Evolutionary conservation across 2,797 vertebrate genomes (phyloP).

Genomic region (Enteromius mattozi): DNA sequence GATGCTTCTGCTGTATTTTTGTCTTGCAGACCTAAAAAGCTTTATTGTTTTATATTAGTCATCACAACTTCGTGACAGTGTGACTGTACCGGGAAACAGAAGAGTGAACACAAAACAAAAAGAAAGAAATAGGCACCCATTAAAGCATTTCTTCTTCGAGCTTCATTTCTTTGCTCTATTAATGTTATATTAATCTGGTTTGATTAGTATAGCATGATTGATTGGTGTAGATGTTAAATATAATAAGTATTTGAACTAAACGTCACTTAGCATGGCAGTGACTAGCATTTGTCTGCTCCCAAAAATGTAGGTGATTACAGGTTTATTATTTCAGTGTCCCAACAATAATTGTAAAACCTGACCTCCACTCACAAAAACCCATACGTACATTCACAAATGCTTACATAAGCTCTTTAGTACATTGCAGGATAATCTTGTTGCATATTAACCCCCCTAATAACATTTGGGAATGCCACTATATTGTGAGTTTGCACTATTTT

Average conservation of each 20-base stretch:
- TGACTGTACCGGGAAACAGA: slow-evolving; percentile 33
- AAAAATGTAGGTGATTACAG: background rate
- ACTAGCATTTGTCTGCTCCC: too few species aligned
- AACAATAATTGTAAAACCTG: background rate
- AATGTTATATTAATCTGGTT: background rate
- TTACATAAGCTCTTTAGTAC: slow-evolving; percentile 12
- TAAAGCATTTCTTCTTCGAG: slow-evolving; percentile 47
- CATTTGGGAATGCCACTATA: slow-evolving; percentile 3
- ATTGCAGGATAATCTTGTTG: slow-evolving; percentile 14
- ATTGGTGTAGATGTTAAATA: background rate
- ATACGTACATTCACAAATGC: slow-evolving; percentile 31
- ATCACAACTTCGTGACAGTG: slow-evolving; percentile 53
- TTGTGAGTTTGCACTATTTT: slow-evolving; percentile 16
- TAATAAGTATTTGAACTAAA: background rate
- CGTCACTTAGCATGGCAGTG: background rate
- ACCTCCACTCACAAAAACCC: slow-evolving; percentile 13
- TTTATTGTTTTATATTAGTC: slow-evolving; percentile 61
- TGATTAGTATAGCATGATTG: slow-evolving; percentile 2
- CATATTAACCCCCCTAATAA: slow-evolving; percentile 5
- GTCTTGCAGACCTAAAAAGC: slow-evolving; percentile 39
- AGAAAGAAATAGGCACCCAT: slow-evolving; percentile 16
- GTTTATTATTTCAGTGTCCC: background rate
- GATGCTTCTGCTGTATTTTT: slow-evolving; percentile 55
- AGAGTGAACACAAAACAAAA: background rate
- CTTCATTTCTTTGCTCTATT: background rate